Conservation (phyloP, 2,113 vertebrate genomes). For the Poecilia latipinna region DNA sequence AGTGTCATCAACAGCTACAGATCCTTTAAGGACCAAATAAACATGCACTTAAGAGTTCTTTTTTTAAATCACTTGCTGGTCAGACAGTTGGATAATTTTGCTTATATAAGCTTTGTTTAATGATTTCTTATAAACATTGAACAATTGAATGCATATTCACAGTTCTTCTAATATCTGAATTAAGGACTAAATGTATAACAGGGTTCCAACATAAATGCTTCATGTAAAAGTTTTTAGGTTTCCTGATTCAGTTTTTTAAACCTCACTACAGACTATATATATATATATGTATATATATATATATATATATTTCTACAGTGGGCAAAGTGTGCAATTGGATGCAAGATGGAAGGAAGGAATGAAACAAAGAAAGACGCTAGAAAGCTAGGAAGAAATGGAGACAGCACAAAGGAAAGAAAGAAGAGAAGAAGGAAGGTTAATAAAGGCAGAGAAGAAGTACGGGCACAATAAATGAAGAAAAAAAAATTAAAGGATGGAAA, state of each 20-base stretch:
- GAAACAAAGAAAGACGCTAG: background rate
- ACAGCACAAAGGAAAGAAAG: background rate
- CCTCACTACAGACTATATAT: background rate
- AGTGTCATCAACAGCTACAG: background rate
- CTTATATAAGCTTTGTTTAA: no score
- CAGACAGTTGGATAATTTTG: background rate
- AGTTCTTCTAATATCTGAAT: background rate
- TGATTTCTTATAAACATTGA: background rate
- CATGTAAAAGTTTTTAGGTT: background rate
- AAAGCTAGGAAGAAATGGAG: background rate
- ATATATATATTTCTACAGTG: background rate
- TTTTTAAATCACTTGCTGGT: background rate
- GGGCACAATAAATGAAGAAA: background rate
- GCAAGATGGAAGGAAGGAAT: background rate
- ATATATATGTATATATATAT: no score
- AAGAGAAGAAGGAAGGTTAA: background rate
- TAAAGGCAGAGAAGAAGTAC: background rate
- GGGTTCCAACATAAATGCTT: background rate
- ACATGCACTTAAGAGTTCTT: background rate
- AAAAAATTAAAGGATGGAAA: background rate
- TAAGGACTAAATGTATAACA: no score
- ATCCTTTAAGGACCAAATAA: background rate
- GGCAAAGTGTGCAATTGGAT: background rate
- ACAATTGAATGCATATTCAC: background rate
- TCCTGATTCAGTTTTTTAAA: background rate